Percentiles rank a stretch among this genome's conserved stretches.
These are phyloP conservation scores for Lutjanus argentimaculatus DNA, from an alignment of 2,797 vertebrate genomes.

Conservation along the genomic window DNA sequence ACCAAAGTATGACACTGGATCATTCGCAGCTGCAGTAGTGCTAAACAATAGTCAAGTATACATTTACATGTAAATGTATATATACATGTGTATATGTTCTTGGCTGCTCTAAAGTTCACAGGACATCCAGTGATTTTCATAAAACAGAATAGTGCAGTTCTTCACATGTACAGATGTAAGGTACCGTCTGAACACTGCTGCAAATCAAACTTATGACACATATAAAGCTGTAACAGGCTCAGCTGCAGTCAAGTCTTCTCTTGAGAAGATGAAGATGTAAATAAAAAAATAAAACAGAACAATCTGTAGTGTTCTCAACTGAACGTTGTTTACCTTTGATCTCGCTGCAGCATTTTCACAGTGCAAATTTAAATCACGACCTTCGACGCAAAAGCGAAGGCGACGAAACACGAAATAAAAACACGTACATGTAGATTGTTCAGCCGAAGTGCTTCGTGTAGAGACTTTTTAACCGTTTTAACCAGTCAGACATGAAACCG, in stretches of 20 bases:
- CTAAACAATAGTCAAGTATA: background rate
- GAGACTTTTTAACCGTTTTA: background rate
- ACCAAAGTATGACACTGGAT: background rate
- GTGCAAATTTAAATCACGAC: no score
- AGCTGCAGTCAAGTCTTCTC: background rate
- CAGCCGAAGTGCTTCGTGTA: background rate
- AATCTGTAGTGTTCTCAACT: background rate
- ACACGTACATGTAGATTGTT: background rate
- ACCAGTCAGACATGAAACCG: background rate
- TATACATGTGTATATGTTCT: background rate
- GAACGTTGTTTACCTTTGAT: background rate
- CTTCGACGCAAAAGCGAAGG: no score
- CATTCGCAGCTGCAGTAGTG: constrained; percentile 3
- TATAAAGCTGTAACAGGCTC: background rate
- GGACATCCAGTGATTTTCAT: background rate
- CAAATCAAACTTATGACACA: background rate
- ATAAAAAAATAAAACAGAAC: background rate
- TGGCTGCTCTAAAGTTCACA: background rate
- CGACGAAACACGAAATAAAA: constrained; percentile 49
- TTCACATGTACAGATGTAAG: background rate
- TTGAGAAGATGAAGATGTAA: background rate
- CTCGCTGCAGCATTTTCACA: constrained; percentile 1
- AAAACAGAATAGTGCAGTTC: constrained; percentile 7
- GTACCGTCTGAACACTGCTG: background rate
- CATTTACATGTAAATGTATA: background rate